These are phyloP conservation scores for Melanerpes formicivorus DNA, from an alignment of 2,113 vertebrate species.

Conservation along the genomic window DNA sequence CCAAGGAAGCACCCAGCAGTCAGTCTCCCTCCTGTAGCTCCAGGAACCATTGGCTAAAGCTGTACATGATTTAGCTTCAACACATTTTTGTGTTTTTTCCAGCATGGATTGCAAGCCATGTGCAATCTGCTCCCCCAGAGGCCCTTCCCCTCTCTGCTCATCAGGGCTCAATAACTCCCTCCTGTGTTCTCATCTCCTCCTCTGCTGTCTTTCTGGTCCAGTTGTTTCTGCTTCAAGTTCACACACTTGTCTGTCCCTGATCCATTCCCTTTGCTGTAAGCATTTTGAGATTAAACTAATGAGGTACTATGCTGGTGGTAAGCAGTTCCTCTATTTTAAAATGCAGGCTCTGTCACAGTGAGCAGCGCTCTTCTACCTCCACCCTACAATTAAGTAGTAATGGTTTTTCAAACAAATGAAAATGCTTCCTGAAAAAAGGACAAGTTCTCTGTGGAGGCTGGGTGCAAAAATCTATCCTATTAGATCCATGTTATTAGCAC, in stretches of 20 bases:
- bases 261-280: not conserved
- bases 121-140: not conserved
- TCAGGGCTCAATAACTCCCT: accelerated
- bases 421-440: not conserved
- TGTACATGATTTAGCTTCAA: not conserved
- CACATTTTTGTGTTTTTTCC: not conserved
- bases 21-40: not conserved
- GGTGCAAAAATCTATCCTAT: not conserved
- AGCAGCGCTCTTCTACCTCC: not conserved
- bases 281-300: not conserved
- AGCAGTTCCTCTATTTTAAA: not conserved
- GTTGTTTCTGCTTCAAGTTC: not conserved
- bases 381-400: not conserved
- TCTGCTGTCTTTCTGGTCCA: not conserved
- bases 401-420: not conserved
- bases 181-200: not conserved
- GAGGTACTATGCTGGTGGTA: not conserved
- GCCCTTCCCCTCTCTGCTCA: not conserved
- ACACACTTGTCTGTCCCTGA: accelerated
- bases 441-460: not conserved
- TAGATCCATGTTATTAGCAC: not conserved
- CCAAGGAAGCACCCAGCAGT: not conserved
- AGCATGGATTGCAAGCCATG: not conserved
- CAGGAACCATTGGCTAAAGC: not conserved
- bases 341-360: not conserved